Percentiles rank a stretch among this genome's conserved stretches.
These are phyloP conservation scores for Archivesica marissinica DNA, from an alignment of 1,140 invertebrate species.

Conservation along the genomic window DNA sequence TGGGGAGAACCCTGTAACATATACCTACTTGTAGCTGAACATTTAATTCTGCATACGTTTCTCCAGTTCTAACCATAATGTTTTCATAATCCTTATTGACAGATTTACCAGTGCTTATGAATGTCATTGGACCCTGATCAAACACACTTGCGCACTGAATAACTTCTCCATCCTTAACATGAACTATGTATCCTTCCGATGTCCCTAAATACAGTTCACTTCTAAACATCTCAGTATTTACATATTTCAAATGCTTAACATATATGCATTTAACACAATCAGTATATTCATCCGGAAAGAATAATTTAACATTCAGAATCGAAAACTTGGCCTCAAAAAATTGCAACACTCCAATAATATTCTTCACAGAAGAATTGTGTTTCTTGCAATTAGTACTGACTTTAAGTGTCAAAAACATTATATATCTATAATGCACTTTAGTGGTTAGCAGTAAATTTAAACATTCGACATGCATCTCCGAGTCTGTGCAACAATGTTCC, in stretches of 20 bases:
- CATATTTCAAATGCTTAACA: background rate
- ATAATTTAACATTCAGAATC: background rate
- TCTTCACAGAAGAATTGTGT: background rate
- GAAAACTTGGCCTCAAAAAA: background rate
- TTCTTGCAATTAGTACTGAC: background rate
- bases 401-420: background rate
- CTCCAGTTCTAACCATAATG: background rate
- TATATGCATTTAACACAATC: slow-evolving; percentile 1
- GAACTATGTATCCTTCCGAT: slow-evolving; percentile 9
- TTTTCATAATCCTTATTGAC: background rate
- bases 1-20: too few relatives aligned
- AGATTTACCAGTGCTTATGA: background rate
- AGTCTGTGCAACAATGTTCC: background rate
- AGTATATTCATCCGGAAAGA: slow-evolving; percentile 1
- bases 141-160: background rate
- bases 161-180: slow-evolving; percentile 7
- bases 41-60: background rate
- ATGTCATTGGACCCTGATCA: background rate
- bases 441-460: background rate
- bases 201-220: slow-evolving; percentile 24
- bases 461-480: background rate
- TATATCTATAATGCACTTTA: background rate
- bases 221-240: background rate
- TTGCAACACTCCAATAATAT: background rate
- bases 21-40: background rate